Evolutionary conservation across 2,888 invertebrate species (phyloP), one percentile per base, ranked within the genome.

Genomic region (Eupithecia tripunctaria): DNA sequence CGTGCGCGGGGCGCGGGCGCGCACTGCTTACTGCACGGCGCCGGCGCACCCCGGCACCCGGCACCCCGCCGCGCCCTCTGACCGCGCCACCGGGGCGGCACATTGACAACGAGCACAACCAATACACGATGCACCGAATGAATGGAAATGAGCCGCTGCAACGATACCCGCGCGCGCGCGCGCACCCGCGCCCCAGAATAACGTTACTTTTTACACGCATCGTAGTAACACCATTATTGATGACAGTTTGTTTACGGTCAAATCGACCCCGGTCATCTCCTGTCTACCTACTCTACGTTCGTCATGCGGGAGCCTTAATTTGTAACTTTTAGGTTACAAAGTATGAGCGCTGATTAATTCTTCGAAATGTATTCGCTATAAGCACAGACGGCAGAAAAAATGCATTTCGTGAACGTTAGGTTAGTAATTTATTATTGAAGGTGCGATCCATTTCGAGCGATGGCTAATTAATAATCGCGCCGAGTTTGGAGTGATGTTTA

Each of bases 61-160:
- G 68, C 73, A 73, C 75, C 85, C 82, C 80, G 85, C 82, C 81
- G 90, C 90, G 89, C 88, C 89, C 89, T 88, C 89, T 87, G 88
- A 87, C 88, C 86, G 82, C 85, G 82, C 86, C 85, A 83, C 85
- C 82, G 86, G 32, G 86, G 32, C 36, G 86, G 80, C 86, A 82
- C 85, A 88, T 91, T 91, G 90, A 91, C 92, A 91, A 92, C 91
- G 91, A 75, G 41, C 67, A 7, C 62, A 63, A 63, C 70, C 72
- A 63, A 71, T 71, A 38, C 68, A 71, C 74, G 69, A 76, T 88
- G 88, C 86, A 88, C 82, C 85, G 83, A 86, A 90, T 92, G 88
- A 92, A 93, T 92, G 92, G 89, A 90, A 91, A 92, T 90, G 85
- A 91, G 86, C 80, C 83, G 80, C 82, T 84, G 84, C 84, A 81